These are phyloP conservation scores for Entomyzon cyanotis DNA, from an alignment of 2,113 vertebrate species.

Conservation along the genomic window DNA sequence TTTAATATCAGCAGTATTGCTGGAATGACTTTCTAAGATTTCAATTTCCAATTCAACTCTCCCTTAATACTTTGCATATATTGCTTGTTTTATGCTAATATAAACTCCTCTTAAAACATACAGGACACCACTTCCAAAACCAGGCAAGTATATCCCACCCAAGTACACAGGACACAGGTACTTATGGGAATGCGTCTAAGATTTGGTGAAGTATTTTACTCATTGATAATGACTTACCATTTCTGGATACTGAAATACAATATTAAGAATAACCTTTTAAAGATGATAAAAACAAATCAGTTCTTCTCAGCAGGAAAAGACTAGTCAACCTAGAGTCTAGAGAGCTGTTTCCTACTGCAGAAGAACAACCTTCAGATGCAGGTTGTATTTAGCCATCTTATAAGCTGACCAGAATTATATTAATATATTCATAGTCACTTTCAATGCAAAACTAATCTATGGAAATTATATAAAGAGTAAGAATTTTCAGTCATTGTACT, in stretches of 20 bases:
- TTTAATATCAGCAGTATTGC: neutral
- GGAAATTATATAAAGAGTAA: neutral
- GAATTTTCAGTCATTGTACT: neutral
- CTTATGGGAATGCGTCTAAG: neutral
- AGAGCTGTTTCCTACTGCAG: neutral
- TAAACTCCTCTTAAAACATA: neutral
- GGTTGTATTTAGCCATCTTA: neutral
- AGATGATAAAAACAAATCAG: neutral
- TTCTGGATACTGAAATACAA: neutral
- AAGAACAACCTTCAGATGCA: neutral
- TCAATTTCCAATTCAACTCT: neutral
- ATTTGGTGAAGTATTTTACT: neutral
- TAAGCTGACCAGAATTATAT: neutral
- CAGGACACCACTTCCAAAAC: neutral
- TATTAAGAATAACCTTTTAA: neutral
- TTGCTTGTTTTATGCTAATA: neutral
- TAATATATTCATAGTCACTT: neutral
- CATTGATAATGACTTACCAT: neutral
- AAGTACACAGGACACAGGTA: neutral
- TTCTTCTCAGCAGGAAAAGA: neutral
- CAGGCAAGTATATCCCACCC: neutral
- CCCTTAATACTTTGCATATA: neutral
- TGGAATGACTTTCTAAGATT: neutral
- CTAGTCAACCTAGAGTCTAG: neutral
- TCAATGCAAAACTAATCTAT: neutral